Base-by-base conservation (phyloP, 2,888 invertebrate species). In the Aleiodes leptofemur region DNA sequence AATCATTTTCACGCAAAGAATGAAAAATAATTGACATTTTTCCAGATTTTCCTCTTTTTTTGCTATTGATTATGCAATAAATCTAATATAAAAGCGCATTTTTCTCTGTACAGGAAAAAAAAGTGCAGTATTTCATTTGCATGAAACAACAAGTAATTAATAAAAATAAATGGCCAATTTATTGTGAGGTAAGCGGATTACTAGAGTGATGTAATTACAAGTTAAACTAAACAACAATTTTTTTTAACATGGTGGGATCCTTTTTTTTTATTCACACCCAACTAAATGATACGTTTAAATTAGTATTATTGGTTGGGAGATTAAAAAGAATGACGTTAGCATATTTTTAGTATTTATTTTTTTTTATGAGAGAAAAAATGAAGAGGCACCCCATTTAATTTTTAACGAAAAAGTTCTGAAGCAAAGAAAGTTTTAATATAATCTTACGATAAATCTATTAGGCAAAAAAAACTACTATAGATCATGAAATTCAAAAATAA, bases 151-250 rank as follows among this genome's bases (percentile, higher is more conserved):
- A 43, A 43, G 8, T 64, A 64, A 64, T 64, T 64, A 64, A 64
- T 64, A 8, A 64, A 64, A 64, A 64, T 38, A 64, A 48, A 64
- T 64, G 23, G 16, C 16, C 64, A 64, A 48, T 64, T 64, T 64
- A 64, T 14, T 43, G 64, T 64, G 43, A 43, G 43, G 43, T 64
- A 48, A 64, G 64, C 64, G 43, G 48, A 48, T 64, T 64, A 64
- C 43, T 48, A 64, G 64, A 48, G 48, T 64, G 43, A 64, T 16
- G 64, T 11, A 43, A 64, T 64, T 64, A 48, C 43, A 7, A 38
- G 11, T 43, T 43, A 43, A 43, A 43, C 43, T 43, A 11, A n/a
- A 61, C 64, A 64, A 64, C 34, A 34, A 23, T 23, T 23, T 23
- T 23, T 38, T 64, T 48, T 43, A 64, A 64, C 14, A 64, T 48